Evolutionary conservation across 2,797 vertebrate genomes (phyloP), one percentile per base, ranked within the genome.

Genomic region (Rhadinocentrus ornatus): DNA sequence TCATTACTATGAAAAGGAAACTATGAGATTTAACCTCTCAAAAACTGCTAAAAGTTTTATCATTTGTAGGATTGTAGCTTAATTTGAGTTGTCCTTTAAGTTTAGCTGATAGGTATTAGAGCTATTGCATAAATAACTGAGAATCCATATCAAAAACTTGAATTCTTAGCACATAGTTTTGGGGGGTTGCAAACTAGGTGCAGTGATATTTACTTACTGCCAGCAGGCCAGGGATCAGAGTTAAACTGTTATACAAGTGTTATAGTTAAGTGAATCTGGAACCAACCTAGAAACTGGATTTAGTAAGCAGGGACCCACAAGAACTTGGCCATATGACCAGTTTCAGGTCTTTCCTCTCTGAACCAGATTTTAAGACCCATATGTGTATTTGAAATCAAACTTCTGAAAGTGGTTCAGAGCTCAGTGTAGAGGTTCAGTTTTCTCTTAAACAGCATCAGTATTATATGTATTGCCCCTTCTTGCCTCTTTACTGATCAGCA

Each of bases 201-300:
- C 60, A 37, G 61, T 69, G 73, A 50, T 73, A 26, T 41, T 62
- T 58, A 24, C 31, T 20, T 13, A 16, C 64, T 62, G 66, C 54
- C 57, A 70, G 50, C 52, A 29, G 57, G 54, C 54, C 63, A 37
- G 56, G 24, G 75, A 81, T 85, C 82, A 76, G 54, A 79, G 66
- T 72, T 37, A 75, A 69, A 62, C 83, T 63, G 29, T 83, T 86
- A 77, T 71, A 85, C 74, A 86, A 88, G 83, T 35, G n/a, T 64
- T 66, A 67, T 26, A 78, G 52, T 85, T 82, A 60, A 58, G 39
- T 64, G 70, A 63, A 60, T 78, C 65, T 86, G 86, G 80, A 71
- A 81, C 27, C 53, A 62, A 54, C 53, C 56, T 52, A 62, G 26
- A 75, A 56, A 58, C 59, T 61, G 61, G 75, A 66, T 66, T 85